A percentile compares a stretch with the other conserved stretches of the same genome.
Conservation (phyloP, 2,888 invertebrate genomes). For the Caenorhabditis imperialis region DNA sequence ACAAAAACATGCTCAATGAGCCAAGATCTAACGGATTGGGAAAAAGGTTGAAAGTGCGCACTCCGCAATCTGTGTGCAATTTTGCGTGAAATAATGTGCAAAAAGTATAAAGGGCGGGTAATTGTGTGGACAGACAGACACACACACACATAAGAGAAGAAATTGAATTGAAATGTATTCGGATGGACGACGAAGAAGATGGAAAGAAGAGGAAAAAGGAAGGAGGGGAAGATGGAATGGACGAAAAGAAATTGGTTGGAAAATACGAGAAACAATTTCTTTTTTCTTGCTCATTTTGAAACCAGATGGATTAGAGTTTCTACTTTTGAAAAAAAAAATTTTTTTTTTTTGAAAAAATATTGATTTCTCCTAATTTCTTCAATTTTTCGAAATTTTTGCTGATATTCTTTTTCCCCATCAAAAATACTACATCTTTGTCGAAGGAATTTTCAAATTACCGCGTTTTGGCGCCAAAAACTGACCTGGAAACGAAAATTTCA, state of each 20-base stretch:
- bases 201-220: constrained; percentile 16
- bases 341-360: no score
- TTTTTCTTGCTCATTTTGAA: not conserved
- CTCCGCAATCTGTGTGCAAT: constrained; percentile 22
- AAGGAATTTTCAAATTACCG: no score
- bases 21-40: no score
- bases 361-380: constrained; percentile 21
- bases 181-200: constrained; percentile 16
- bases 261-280: constrained; percentile 49
- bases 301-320: constrained; percentile 34
- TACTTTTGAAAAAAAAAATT: no score
- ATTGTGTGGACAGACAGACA: not conserved
- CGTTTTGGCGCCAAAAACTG: no score
- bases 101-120: no score
- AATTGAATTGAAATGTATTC: constrained; percentile 47
- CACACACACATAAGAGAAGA: constrained; percentile 17
- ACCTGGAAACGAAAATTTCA: no score
- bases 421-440: no score
- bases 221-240: constrained; percentile 1
- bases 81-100: constrained; percentile 17
- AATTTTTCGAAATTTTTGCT: no score
- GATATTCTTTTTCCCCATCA: not conserved
- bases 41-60: constrained; percentile 1
- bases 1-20: not conserved
- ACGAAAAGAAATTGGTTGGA: constrained; percentile 38